Conservation (phyloP, 2,797 vertebrate genomes). For the Capromys pilorides region DNA sequence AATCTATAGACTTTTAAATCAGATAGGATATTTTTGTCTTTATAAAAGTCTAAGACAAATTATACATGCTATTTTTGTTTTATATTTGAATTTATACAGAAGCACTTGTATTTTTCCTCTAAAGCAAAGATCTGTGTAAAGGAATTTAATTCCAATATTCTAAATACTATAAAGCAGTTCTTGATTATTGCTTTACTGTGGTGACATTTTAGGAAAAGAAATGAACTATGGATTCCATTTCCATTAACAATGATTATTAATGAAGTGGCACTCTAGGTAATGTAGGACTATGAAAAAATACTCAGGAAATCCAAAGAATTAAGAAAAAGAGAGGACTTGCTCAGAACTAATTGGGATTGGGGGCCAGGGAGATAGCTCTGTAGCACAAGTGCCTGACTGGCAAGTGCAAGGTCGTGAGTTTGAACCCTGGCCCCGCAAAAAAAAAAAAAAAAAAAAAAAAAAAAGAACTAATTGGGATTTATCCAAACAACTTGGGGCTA, state of each 20-base stretch:
- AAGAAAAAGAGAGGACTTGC: neutral
- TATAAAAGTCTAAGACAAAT: constrained; percentile 48
- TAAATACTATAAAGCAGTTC: constrained; percentile 26
- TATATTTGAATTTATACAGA: neutral
- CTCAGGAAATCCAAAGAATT: constrained; percentile 39
- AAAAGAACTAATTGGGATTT: constrained; percentile 1
- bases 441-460: too few relatives aligned
- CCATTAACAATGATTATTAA: constrained; percentile 44
- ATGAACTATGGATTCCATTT: constrained; percentile 44
- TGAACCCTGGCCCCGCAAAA: too few relatives aligned
- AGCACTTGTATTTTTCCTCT: neutral
- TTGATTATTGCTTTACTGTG: constrained; percentile 45
- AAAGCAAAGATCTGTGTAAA: constrained; percentile 42
- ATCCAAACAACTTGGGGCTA: neutral
- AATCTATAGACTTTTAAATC: neutral
- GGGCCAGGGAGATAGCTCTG: too few relatives aligned
- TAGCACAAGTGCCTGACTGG: too few relatives aligned
- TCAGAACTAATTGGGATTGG: constrained; percentile 11
- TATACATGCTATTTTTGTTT: constrained; percentile 27
- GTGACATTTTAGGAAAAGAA: constrained; percentile 36
- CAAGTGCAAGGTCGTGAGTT: too few relatives aligned
- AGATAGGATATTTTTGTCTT: neutral
- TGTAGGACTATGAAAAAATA: constrained; percentile 7
- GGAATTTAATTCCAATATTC: constrained; percentile 54
- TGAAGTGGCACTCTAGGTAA: constrained; percentile 40